Evolutionary conservation across 2,888 invertebrate species (phyloP).

Genomic region (Ectemnius cavifrons): DNA sequence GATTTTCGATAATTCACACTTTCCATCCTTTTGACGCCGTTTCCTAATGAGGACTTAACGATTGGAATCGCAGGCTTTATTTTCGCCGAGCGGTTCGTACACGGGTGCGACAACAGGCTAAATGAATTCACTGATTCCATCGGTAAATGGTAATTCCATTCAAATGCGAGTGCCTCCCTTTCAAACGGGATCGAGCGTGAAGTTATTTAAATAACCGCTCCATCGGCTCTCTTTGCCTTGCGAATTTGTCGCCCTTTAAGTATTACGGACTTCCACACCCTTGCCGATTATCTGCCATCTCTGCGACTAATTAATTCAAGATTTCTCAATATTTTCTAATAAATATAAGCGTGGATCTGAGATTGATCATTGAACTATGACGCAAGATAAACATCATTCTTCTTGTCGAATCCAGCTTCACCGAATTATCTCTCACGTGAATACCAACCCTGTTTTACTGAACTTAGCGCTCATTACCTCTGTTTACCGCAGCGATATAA

Average conservation of each 20-base stretch:
- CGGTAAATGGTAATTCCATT: slow-evolving; percentile 48
- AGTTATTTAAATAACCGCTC: slow-evolving; percentile 41
- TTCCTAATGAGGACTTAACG: slow-evolving; percentile 34
- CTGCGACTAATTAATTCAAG: no score
- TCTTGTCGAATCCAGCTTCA: no score
- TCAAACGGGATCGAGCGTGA: slow-evolving; percentile 35
- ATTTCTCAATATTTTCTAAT: no score
- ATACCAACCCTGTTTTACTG: no score
- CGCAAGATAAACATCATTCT: no score
- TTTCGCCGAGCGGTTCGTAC: slow-evolving; percentile 14
- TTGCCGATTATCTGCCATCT: no score
- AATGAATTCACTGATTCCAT: slow-evolving; percentile 44
- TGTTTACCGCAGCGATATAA: no score
- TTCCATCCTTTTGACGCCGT: slow-evolving; percentile 14
- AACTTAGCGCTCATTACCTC: no score
- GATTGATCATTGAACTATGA: no score
- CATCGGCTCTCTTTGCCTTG: slow-evolving; percentile 33
- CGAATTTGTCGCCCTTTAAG: slow-evolving; percentile 26
- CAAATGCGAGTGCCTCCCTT: slow-evolving; percentile 37
- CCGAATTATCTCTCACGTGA: no score
- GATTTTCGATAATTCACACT: slow-evolving; percentile 26
- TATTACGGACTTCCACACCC: no score
- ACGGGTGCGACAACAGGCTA: slow-evolving; percentile 34
- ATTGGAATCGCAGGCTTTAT: slow-evolving; percentile 34
- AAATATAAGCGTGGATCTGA: no score